phyloP scores from a whole-genome alignment of 2,888 invertebrate genomes.

The Ariolimax columbianus region DNA sequence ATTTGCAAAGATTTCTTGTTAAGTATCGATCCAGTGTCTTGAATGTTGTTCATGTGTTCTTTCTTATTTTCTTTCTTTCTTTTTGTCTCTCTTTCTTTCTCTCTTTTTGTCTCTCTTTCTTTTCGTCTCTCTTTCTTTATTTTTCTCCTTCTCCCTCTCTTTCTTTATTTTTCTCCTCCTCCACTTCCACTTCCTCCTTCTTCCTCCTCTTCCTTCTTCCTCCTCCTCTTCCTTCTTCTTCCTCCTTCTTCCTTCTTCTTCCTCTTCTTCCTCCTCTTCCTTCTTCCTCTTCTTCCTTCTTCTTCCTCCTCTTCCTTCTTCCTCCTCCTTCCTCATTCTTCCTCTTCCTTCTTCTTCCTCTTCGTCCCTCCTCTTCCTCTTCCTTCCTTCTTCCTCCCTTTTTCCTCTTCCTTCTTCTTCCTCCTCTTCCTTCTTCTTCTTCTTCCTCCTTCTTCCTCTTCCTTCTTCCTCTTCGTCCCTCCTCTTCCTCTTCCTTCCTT shows the following conservation, averaged over 20 bases:
- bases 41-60: too few relatives aligned
- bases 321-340: too few relatives aligned
- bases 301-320: conserved; percentile 29
- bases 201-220: conserved; percentile 24
- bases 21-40: too few relatives aligned
- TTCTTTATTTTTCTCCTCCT: too few relatives aligned
- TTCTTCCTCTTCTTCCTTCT: conserved; percentile 9
- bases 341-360: conserved; percentile 4
- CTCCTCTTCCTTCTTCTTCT: neutral
- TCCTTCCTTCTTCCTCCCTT: neutral
- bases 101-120: too few relatives aligned
- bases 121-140: too few relatives aligned
- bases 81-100: too few relatives aligned
- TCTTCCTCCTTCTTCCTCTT: neutral
- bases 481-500: neutral
- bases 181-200: conserved; percentile 24
- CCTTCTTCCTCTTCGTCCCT: neutral
- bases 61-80: too few relatives aligned
- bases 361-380: neutral
- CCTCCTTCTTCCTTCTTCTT: conserved; percentile 3
- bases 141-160: too few relatives aligned
- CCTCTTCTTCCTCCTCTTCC: neutral
- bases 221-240: neutral
- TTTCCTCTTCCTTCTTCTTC: neutral
- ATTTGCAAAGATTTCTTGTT: too few relatives aligned